Evolutionary conservation across 2,888 invertebrate species (phyloP).

Genomic region (Stomorhina lunata): DNA sequence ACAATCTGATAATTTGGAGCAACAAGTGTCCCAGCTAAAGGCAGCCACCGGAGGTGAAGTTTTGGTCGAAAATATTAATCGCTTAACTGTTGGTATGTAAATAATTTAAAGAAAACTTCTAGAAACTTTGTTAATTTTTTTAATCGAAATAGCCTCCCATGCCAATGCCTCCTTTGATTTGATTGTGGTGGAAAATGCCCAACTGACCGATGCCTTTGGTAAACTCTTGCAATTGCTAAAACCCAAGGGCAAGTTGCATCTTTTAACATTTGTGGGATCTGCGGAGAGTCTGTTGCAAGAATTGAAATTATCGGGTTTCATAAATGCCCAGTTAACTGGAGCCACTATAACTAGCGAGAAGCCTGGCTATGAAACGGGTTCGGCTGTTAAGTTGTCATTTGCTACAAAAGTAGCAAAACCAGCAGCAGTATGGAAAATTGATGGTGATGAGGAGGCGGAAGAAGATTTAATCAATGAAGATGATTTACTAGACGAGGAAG

Average conservation of each 20-base stretch:
- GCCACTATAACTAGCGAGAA: constrained; percentile 82
- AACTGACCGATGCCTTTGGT: constrained; percentile 80
- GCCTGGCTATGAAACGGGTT: constrained; percentile 88
- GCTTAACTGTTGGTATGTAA: constrained; percentile 83
- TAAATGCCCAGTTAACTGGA: constrained; percentile 74
- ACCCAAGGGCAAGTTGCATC: constrained; percentile 83
- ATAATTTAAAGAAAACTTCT: background rate
- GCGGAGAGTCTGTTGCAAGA: constrained; percentile 80
- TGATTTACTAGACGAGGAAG: constrained; percentile 93
- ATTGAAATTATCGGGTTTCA: constrained; percentile 85
- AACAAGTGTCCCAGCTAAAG: constrained; percentile 81
- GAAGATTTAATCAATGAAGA: constrained; percentile 91
- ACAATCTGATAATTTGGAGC: constrained; percentile 81
- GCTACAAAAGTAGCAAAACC: constrained; percentile 70
- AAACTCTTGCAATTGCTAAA: constrained; percentile 83
- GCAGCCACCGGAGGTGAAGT: constrained; percentile 81
- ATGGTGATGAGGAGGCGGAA: constrained; percentile 83
- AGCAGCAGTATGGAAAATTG: constrained; percentile 85
- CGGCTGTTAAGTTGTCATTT: constrained; percentile 82
- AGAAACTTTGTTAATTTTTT: constrained; percentile 2
- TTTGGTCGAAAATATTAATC: constrained; percentile 83
- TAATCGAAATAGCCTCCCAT: constrained; percentile 81
- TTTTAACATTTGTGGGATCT: constrained; percentile 80
- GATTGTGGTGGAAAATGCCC: constrained; percentile 80
- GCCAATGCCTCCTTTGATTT: constrained; percentile 83